phyloP scores from a whole-genome alignment of 2,888 invertebrate species.

The Pharmacophagus antenor region DNA sequence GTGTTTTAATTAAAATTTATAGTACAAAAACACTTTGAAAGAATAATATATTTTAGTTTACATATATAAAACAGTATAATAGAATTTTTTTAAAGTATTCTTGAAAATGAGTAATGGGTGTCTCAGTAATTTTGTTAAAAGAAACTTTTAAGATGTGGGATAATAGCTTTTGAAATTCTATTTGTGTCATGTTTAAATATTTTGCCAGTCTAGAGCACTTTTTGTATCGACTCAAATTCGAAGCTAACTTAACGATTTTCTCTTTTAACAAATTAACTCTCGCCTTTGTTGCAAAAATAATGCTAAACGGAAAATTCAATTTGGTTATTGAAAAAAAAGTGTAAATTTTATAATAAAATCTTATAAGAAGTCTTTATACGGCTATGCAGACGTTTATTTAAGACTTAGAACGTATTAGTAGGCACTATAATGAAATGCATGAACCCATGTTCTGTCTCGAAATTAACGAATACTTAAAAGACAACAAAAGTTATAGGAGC shows the following conservation, averaged over 20 bases:
- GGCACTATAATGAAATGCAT: too few relatives aligned
- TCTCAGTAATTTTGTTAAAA: background rate
- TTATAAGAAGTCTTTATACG: too few relatives aligned
- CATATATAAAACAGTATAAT: background rate
- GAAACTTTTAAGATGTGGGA: background rate
- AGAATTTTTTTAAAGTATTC: too few relatives aligned
- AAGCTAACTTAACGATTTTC: background rate
- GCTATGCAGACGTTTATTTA: too few relatives aligned
- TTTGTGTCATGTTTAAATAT: constrained; percentile 13
- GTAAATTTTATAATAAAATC: too few relatives aligned
- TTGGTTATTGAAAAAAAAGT: too few relatives aligned
- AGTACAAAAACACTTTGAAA: background rate
- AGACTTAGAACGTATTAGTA: too few relatives aligned
- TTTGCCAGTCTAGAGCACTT: background rate
- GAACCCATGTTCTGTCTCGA: too few relatives aligned
- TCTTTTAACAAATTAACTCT: background rate
- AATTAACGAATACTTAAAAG: too few relatives aligned
- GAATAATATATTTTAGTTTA: background rate
- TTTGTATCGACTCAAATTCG: background rate
- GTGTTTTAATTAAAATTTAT: constrained; percentile 9
- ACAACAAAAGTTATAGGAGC: too few relatives aligned
- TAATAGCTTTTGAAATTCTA: constrained; percentile 14
- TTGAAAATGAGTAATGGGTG: background rate
- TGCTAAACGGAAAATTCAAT: background rate
- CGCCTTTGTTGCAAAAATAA: background rate